phyloP scores from a whole-genome alignment of 2,113 vertebrate species.

The Hystrix brachyura region DNA sequence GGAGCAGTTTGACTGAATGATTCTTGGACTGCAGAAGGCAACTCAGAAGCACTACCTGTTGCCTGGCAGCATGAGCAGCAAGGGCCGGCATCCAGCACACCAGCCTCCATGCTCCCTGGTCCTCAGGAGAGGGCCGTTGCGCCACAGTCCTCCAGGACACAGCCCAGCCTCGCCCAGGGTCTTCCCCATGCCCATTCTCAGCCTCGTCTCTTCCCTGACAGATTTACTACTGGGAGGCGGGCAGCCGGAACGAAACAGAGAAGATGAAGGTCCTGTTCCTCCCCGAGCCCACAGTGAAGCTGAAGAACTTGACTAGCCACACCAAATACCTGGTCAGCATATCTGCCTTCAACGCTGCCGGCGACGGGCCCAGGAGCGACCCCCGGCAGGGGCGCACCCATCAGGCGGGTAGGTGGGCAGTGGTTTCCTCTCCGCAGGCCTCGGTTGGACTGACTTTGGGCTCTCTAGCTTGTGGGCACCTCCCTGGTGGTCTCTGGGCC shows the following conservation, averaged over 20 bases:
- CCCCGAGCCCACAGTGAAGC: constrained; percentile 90
- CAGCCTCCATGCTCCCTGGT: neutral
- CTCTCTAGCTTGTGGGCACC: fast-evolving
- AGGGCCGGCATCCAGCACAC: fast-evolving
- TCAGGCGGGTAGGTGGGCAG: constrained; percentile 91
- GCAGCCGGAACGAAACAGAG: constrained; percentile 93
- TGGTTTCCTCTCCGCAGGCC: fast-evolving
- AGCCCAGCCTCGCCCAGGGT: fast-evolving
- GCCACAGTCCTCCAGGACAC: neutral
- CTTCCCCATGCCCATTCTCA: neutral
- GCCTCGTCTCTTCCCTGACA: constrained; percentile 64
- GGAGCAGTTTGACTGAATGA: neutral
- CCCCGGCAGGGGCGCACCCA: constrained; percentile 92
- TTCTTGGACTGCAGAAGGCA: neutral
- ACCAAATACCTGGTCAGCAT: constrained; percentile 93
- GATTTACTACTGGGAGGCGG: constrained; percentile 96
- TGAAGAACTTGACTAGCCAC: constrained; percentile 96
- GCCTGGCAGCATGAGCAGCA: fast-evolving
- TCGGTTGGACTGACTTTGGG: neutral
- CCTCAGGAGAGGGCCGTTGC: too few species aligned
- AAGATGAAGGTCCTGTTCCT: constrained; percentile 95
- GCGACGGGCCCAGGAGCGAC: constrained; percentile 94
- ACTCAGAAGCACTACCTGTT: neutral
- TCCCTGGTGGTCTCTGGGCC: neutral
- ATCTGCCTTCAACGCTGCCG: constrained; percentile 95